Conservation (phyloP, 1,140 invertebrate species). For the Drosophila nikananu region DNA sequence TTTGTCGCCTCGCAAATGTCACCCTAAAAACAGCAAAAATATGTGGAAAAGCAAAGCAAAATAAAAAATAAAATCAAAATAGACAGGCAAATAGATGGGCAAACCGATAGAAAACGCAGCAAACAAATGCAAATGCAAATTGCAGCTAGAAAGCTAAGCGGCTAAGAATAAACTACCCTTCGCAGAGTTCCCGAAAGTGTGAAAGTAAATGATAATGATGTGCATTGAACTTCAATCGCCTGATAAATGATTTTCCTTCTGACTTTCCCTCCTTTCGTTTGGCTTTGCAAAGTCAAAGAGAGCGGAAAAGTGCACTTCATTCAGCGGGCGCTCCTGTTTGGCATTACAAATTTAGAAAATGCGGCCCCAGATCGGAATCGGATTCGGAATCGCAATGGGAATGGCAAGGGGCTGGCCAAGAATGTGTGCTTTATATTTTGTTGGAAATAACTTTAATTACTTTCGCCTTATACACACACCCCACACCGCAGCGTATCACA, state of each 20-base stretch:
- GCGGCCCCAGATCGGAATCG: conserved; percentile 50
- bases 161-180: conserved; percentile 82
- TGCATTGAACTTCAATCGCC: conserved; percentile 85
- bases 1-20: conserved; percentile 71
- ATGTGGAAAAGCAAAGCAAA: conserved; percentile 70
- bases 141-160: conserved; percentile 41
- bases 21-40: conserved; percentile 82
- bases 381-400: conserved; percentile 19
- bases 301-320: conserved; percentile 67
- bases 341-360: conserved; percentile 84
- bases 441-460: conserved; percentile 82
- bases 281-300: conserved; percentile 39
- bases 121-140: conserved; percentile 54
- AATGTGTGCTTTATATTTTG: conserved; percentile 52
- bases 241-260: conserved; percentile 72
- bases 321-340: conserved; percentile 68
- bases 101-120: conserved; percentile 37
- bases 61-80: conserved; percentile 54
- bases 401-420: conserved; percentile 36
- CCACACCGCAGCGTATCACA: conserved; percentile 3
- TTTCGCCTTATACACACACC: conserved; percentile 64
- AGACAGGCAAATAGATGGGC: conserved; percentile 14
- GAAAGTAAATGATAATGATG: conserved; percentile 79
- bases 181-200: conserved; percentile 50
- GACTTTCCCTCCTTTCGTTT: conserved; percentile 28